Evolutionary conservation across 30 jellyfish, hydroid and myxozoan species (phyloP), one percentile per base, ranked within the genome.

Genomic region (Phacellophora camtschatica): DNA sequence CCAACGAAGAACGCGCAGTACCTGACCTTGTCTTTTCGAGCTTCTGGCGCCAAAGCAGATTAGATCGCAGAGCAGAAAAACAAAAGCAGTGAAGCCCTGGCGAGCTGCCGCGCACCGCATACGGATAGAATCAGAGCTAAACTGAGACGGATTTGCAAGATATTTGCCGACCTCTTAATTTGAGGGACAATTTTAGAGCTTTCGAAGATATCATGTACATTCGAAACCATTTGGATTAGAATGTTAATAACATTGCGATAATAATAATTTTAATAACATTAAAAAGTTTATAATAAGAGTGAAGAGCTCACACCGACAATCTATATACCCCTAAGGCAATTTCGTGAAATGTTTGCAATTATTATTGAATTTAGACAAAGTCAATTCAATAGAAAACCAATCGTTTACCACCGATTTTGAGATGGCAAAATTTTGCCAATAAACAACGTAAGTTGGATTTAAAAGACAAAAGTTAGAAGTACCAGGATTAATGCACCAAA

Each of bases 11-110:
- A 31, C 16, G 67, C 41, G 48, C 63, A 68, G 67, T 55, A 68
- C 49, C 62, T 74, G 63, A 35, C 76, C 87, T 74, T 57, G 67
- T 55, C 49, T 41, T 46, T n/a, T 46, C 66, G 32, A 34, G 71
- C 71, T 61, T 50, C 81, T 78, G 90, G 90, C 90, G 90, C 82
- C 90, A 51, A 37, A 25, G 51, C 37, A 46, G 80, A 65, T 59
- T 41, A 78, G 90, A 45, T 66, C 74, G 49, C 18, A 51, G 59
- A 37, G 74, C 41, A 68, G 65, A 16, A 18, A 25, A 50, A 62
- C 75, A 78, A 76, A 16, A 66, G 82, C 81, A 82, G 74, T 53
- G 77, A 46, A 78, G 23, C 82, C 57, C 59, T 37, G n/a, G 90
- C 59, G 82, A 70, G 49, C 39, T 78, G 81, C 82, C 20, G 71